Conservation (phyloP, 2,888 invertebrate species). For the Netelia fuscicornis region DNA sequence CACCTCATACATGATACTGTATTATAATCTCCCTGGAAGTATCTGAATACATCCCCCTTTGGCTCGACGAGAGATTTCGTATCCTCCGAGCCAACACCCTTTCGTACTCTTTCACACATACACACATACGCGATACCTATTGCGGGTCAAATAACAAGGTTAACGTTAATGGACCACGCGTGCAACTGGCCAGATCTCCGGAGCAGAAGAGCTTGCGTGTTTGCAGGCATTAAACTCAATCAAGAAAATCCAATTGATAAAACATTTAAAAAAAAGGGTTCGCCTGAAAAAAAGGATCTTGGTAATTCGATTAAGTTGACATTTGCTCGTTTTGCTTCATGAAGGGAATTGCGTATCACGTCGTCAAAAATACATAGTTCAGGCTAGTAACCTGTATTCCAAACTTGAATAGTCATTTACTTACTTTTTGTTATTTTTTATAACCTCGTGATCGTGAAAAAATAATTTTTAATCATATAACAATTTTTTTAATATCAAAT, state of each 20-base stretch:
- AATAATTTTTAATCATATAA: no score
- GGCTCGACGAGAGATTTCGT: conserved; percentile 36
- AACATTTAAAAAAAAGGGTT: conserved; percentile 3
- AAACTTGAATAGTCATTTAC: no score
- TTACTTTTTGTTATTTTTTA: no score
- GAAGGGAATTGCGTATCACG: background rate
- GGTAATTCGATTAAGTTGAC: conserved; percentile 18
- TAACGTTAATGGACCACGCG: conserved; percentile 55
- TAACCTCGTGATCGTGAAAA: no score
- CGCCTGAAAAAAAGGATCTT: background rate
- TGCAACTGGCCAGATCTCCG: conserved; percentile 30
- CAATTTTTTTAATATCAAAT: no score
- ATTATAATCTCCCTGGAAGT: conserved; percentile 51
- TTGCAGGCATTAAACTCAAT: conserved; percentile 29
- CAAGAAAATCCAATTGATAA: conserved; percentile 36
- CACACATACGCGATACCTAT: conserved; percentile 5
- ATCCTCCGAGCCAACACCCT: conserved; percentile 24
- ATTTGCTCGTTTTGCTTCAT: background rate
- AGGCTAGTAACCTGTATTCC: background rate
- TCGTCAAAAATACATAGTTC: background rate
- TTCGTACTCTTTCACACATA: background rate
- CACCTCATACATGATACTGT: conserved; percentile 43
- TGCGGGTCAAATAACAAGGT: conserved; percentile 57
- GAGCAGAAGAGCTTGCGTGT: conserved; percentile 30
- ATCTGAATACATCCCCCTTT: conserved; percentile 43